Conservation (phyloP, 2,888 invertebrate species). For the Nezara viridula region DNA sequence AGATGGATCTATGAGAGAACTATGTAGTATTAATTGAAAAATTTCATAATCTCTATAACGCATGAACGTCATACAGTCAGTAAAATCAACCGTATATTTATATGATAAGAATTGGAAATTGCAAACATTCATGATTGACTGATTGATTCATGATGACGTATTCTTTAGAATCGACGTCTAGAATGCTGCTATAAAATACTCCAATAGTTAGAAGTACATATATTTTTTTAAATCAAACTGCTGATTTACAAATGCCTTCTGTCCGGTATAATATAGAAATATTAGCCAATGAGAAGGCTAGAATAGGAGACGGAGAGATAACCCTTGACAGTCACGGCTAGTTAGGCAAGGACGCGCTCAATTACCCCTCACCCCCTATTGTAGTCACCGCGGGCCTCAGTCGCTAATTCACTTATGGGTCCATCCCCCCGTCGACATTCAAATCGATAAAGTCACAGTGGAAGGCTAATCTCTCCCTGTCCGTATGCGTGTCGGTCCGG, state of each 20-base stretch:
- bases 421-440: neutral
- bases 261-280: neutral
- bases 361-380: conserved; percentile 35
- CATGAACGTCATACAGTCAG: no score
- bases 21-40: no score
- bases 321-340: conserved; percentile 21
- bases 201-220: no score
- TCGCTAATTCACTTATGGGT: conserved; percentile 43
- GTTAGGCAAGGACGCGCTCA: conserved; percentile 48
- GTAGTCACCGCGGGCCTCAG: conserved; percentile 37
- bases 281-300: neutral
- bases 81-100: no score
- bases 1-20: no score
- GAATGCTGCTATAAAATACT: no score
- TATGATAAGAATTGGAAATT: no score
- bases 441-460: conserved; percentile 30
- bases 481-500: neutral
- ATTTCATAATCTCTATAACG: no score
- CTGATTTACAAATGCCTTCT: neutral
- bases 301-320: neutral
- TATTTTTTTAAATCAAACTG: neutral
- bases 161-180: no score
- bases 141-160: no score
- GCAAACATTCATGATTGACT: no score
- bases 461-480: conserved; percentile 3